Evolutionary conservation across 2,113 vertebrate genomes (phyloP), one percentile per base, ranked within the genome.

Genomic region (Echinops telfairi): DNA sequence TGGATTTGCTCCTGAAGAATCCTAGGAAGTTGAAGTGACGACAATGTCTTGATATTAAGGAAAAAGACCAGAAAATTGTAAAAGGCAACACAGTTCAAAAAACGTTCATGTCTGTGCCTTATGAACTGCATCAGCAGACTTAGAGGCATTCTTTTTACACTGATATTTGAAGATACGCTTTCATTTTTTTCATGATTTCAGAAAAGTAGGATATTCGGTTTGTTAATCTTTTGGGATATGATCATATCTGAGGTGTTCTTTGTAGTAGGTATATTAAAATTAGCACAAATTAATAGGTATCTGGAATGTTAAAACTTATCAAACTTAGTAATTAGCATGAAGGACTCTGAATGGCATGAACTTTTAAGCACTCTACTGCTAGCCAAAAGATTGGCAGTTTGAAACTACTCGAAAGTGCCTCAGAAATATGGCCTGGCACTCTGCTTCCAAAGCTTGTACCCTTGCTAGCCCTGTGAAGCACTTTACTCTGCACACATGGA

Each of bases 121-220:
- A 64, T 19, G 53, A 64, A 57, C 71, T 76, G 64, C 40, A 38
- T 89, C 78, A 91, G 27, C 19, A 76, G 16, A 17, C 2, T 76
- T 89, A 40, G 1, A 53, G 58, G 53, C 22, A 71, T 43, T 82
- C 75, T 71, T 86, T 86, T 86, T 94, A 4, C 22, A 17, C 83
- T 89, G 71, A 79, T 77, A 75, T 83, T 96, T 89, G 31, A 33
- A 86, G 4, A 25, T 91, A 92, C 1, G 68, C 64, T 64, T 7
- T 29, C 10, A 27, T 27, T 6, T 88, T 73, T 82, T 93, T 88
- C 29, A 73, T 76, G 66, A 88, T 83, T 89, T 3, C 43, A 43
- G 53, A 87, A 82, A 94, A 89, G 17, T 83, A 40, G 22, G 43
- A 90, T 17, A 4, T 80, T 58, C 76, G 1, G 5, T 64, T 6